phyloP scores from a whole-genome alignment of 2,113 vertebrate genomes.

The Centropus bengalensis region DNA sequence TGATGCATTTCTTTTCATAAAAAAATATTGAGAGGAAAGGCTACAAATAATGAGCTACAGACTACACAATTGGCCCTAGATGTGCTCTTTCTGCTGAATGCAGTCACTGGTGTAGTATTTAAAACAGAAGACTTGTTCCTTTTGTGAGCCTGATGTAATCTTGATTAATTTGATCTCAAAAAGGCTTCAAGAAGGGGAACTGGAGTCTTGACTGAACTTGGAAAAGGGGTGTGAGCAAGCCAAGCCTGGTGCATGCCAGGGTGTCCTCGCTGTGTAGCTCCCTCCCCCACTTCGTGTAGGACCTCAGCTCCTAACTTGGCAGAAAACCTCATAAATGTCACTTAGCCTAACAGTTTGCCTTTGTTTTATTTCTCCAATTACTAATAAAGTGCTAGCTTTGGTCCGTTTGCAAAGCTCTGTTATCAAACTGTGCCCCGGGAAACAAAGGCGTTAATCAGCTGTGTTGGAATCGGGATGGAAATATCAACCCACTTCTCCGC shows the following conservation, averaged over 20 bases:
- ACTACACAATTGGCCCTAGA: fast-evolving
- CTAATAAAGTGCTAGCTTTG: background rate
- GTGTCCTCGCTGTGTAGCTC: too few species aligned
- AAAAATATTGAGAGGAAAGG: too few species aligned
- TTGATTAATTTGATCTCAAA: background rate
- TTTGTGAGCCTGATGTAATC: background rate
- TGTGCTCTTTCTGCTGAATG: background rate
- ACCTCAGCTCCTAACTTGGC: background rate
- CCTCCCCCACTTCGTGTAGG: background rate
- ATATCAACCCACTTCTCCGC: background rate
- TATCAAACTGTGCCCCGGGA: background rate
- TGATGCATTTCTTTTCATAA: background rate
- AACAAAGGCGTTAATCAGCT: background rate
- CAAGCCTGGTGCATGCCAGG: background rate
- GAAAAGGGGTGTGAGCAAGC: background rate
- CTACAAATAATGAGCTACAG: fast-evolving
- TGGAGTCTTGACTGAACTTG: background rate
- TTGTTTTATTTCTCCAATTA: background rate
- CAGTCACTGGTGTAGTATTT: background rate
- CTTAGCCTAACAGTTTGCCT: too few species aligned
- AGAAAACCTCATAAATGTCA: background rate
- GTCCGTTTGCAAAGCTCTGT: background rate
- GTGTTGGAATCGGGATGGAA: background rate
- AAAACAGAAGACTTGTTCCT: background rate
- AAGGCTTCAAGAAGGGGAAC: background rate